phyloP scores from a whole-genome alignment of 2,797 vertebrate species.

The Phalanger gymnotis region DNA sequence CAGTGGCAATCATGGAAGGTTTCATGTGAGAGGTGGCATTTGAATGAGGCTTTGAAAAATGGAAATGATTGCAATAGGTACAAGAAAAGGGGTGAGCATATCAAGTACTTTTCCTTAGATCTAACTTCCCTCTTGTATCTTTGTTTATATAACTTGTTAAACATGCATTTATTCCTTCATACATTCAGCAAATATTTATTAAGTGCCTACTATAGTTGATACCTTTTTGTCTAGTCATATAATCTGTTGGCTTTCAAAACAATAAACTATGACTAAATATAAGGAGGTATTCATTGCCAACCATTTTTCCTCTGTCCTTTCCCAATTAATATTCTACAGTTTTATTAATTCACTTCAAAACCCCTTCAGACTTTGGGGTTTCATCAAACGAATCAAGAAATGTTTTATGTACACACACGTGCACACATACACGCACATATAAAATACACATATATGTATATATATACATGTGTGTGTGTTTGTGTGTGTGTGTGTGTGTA shows the following conservation, averaged over 20 bases:
- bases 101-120: background rate
- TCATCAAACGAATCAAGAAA: background rate
- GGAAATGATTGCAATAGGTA: background rate
- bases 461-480: background rate
- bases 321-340: background rate
- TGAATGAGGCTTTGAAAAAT: background rate
- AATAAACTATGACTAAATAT: background rate
- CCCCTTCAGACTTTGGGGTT: background rate
- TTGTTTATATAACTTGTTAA: background rate
- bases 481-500: background rate
- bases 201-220: background rate
- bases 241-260: background rate
- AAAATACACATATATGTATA: background rate
- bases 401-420: background rate
- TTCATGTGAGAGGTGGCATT: background rate
- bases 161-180: background rate
- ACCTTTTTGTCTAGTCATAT: background rate
- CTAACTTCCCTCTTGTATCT: background rate
- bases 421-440: no score
- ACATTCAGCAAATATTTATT: background rate
- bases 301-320: background rate
- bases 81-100: background rate
- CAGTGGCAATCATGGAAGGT: background rate
- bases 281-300: background rate
- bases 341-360: background rate